Conservation (phyloP, 2,888 invertebrate genomes). For the Eledona agricola region DNA sequence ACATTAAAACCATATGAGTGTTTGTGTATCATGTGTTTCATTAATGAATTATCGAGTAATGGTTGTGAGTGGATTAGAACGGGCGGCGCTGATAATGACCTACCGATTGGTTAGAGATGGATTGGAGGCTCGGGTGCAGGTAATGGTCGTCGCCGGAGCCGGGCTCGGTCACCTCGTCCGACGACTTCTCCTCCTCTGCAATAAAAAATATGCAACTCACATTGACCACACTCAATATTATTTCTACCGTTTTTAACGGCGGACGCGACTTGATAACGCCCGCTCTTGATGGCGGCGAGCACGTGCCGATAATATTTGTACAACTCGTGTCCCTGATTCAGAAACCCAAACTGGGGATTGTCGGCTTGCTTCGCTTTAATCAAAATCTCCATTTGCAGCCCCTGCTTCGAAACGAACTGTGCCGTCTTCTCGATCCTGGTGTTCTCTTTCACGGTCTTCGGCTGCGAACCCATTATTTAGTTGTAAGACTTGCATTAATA, state of each 20-base stretch:
- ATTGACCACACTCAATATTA: conserved; percentile 1
- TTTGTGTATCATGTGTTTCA: too few relatives aligned
- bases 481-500: conserved; percentile 7
- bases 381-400: conserved; percentile 97
- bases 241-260: conserved; percentile 41
- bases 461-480: conserved; percentile 66
- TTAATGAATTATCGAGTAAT: too few relatives aligned
- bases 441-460: conserved; percentile 85
- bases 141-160: conserved; percentile 73
- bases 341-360: conserved; percentile 92
- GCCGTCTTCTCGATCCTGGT: conserved; percentile 96
- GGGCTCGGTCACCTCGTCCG: conserved; percentile 63
- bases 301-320: conserved; percentile 90
- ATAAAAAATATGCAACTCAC: conserved; percentile 3
- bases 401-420: conserved; percentile 86
- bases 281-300: conserved; percentile 73
- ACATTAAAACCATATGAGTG: conserved; percentile 47
- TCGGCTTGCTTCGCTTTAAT: conserved; percentile 96
- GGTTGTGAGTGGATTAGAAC: too few relatives aligned
- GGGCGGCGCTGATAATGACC: too few relatives aligned
- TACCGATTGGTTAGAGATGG: conserved; percentile 73
- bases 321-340: conserved; percentile 84
- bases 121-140: conserved; percentile 82
- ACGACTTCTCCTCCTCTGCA: conserved; percentile 33
- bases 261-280: conserved; percentile 66